Base-by-base conservation (phyloP, 2,113 vertebrate genomes). In the Lampris megalopsis region DNA sequence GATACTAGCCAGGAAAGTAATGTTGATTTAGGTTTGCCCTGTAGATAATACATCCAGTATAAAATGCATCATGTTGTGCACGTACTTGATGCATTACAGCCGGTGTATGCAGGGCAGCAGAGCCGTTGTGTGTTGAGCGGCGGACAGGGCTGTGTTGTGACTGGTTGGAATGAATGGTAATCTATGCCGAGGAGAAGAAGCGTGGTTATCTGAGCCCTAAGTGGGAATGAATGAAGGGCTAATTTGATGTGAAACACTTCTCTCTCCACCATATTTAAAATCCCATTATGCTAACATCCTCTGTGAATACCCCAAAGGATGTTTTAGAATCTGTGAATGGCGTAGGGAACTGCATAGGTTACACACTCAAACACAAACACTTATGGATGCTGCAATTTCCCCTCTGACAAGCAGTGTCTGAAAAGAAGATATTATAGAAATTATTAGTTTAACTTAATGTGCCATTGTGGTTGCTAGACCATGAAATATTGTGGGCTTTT, bases 251-350 rank as follows among this genome's bases (percentile, higher is more conserved):
- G 81, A 89, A 81, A 79, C 81, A 75, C 76, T 84, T 84, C 86
- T 89, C 85, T 88, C 83, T 74, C 72, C 70, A 81, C 84, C 83
- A 89, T 89, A 89, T 92, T 93, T 91, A 92, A 94, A 93, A 93
- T 77, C 72, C 84, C 76, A 92, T 93, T 91, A 91, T 70, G 63
- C 57, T 57, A 73, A 77, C 76, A 81, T 86, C 75, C 75, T 77
- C 61, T 41, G 79, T 80, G 68, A 77, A 83, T 75, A 70, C 53
- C 77, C 75, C 66, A 82, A 67, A 73, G 79, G 71, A 87, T 66
- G 64, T 82, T 75, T 63, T 68, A 49, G 71, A 48, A 80, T 68
- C 69, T 80, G 57, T 24, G 65, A 35, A 13, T 36, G 53, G 13
- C 65, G 42, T 35, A 4, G 65, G n/a, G 68, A 77, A 52, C 60